Conservation (phyloP, 2,888 invertebrate genomes). For the Idaea straminata region DNA sequence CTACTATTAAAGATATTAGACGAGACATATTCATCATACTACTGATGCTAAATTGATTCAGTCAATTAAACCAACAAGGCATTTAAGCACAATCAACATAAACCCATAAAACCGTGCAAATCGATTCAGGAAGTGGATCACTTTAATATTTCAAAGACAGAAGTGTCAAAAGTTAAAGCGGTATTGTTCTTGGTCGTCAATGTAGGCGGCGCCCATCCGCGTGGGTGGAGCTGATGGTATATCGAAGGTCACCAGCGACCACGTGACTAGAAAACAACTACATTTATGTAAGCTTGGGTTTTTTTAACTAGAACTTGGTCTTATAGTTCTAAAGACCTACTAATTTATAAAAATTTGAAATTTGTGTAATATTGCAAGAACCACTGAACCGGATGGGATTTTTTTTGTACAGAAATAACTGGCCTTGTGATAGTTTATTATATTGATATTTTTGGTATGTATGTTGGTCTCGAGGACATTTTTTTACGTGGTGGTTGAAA, state of each 20-base stretch:
- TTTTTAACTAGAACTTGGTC: not conserved
- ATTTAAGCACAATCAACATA: not conserved
- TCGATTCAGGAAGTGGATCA: slow-evolving; percentile 14
- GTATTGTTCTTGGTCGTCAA: slow-evolving; percentile 40
- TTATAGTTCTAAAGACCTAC: not conserved
- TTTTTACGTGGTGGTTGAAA: too few relatives aligned
- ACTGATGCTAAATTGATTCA: not conserved
- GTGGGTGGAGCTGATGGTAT: slow-evolving; percentile 48
- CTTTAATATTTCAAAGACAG: slow-evolving; percentile 16
- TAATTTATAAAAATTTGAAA: not conserved
- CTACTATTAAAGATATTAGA: slow-evolving; percentile 2
- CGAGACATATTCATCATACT: not conserved
- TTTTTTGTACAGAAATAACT: too few relatives aligned
- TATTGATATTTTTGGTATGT: too few relatives aligned
- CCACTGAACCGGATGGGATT: too few relatives aligned
- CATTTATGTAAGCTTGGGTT: not conserved
- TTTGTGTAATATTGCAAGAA: too few relatives aligned
- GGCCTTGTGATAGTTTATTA: too few relatives aligned
- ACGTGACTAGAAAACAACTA: slow-evolving; percentile 19
- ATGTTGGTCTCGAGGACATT: too few relatives aligned
- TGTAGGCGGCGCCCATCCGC: slow-evolving; percentile 57
- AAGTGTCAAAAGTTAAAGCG: slow-evolving; percentile 28
- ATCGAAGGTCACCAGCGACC: slow-evolving; percentile 46
- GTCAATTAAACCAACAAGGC: not conserved
- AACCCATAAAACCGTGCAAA: slow-evolving; percentile 5